phyloP scores from a whole-genome alignment of 2,113 vertebrate species.

The Upupa epops region DNA sequence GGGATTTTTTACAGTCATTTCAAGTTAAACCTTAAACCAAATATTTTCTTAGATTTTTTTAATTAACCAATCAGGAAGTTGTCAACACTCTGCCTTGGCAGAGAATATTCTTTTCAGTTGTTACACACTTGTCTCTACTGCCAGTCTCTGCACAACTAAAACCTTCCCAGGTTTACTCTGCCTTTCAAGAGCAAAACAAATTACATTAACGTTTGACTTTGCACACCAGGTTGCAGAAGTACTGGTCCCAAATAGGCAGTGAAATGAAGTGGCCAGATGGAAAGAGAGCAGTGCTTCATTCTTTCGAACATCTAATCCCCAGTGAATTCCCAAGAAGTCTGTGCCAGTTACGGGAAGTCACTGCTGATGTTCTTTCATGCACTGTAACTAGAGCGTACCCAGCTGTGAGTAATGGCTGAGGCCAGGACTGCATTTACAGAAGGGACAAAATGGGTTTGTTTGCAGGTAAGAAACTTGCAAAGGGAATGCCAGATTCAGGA shows the following conservation, averaged over 20 bases:
- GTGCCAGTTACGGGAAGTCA: conserved; percentile 10
- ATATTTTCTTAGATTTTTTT: background rate
- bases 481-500: background rate
- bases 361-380: conserved; percentile 10
- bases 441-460: conserved; percentile 4
- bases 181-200: background rate
- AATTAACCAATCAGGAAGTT: background rate
- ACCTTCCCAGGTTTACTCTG: background rate
- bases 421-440: background rate
- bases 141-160: background rate
- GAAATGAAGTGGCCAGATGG: conserved; percentile 36
- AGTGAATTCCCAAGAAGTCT: conserved; percentile 13
- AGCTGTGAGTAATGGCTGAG: background rate
- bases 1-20: background rate
- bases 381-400: background rate
- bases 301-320: conserved; percentile 27
- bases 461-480: background rate
- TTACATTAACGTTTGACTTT: conserved; percentile 9
- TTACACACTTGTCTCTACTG: background rate
- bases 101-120: background rate
- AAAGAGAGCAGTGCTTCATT: background rate
- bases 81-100: background rate
- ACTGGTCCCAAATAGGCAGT: background rate
- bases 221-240: background rate
- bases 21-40: background rate